phyloP scores from a whole-genome alignment of 2,888 invertebrate genomes.

The Drosophila neotestacea region DNA sequence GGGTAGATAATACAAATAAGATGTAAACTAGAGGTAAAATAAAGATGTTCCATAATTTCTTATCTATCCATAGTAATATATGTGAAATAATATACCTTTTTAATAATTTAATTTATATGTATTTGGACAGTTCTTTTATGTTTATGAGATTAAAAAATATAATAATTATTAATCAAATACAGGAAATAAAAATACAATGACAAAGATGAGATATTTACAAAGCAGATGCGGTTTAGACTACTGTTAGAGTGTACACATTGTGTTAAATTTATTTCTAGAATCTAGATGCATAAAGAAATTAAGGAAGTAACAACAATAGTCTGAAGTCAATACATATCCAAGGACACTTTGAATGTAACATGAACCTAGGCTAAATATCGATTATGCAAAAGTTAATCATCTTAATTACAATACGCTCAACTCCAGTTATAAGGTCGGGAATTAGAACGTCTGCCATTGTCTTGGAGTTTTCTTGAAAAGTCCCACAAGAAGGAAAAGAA shows the following conservation, averaged over 20 bases:
- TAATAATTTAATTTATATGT: background rate
- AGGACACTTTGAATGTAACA: background rate
- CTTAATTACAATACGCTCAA: slow-evolving; percentile 61
- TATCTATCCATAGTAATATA: too few relatives aligned
- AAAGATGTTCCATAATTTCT: background rate
- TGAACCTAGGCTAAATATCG: slow-evolving; percentile 23
- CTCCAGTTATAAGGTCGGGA: slow-evolving; percentile 25
- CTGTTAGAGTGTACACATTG: too few relatives aligned
- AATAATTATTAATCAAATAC: too few relatives aligned
- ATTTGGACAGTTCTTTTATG: background rate
- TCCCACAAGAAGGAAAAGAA: slow-evolving; percentile 33
- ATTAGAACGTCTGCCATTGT: slow-evolving; percentile 39
- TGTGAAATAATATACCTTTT: background rate
- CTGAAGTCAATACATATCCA: background rate
- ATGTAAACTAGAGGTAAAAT: too few relatives aligned
- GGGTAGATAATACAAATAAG: too few relatives aligned
- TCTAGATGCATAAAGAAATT: too few relatives aligned
- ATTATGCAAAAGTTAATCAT: slow-evolving; percentile 73
- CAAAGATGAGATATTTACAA: too few relatives aligned
- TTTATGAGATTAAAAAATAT: background rate
- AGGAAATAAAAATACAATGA: too few relatives aligned
- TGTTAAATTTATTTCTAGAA: too few relatives aligned
- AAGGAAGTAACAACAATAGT: background rate
- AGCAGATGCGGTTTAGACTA: too few relatives aligned
- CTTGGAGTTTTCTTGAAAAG: slow-evolving; percentile 29